Evolutionary conservation across 2,797 vertebrate species (phyloP).

Genomic region (Molossus alvarezi): DNA sequence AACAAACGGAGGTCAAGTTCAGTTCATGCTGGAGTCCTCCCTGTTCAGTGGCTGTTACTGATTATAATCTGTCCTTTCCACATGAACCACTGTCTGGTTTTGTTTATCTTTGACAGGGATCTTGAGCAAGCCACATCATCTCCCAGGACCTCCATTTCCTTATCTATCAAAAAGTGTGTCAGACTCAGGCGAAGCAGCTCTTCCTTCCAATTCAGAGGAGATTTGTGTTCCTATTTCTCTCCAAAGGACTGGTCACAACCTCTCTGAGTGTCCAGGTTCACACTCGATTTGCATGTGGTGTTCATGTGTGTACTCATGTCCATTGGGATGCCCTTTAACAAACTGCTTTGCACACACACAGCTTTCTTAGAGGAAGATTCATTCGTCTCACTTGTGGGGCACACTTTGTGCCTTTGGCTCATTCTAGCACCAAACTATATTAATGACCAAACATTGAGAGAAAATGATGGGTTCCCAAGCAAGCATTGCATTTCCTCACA

Average conservation of each 20-base stretch:
- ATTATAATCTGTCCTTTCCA: not conserved
- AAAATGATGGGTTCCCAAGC: not conserved
- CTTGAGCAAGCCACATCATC: not conserved
- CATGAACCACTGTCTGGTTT: not conserved
- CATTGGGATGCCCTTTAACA: not conserved
- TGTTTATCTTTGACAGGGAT: accelerated
- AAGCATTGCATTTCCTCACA: constrained; percentile 29
- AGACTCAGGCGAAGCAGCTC: not conserved
- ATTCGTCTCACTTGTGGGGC: not conserved
- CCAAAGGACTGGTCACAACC: not conserved
- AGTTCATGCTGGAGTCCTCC: not conserved
- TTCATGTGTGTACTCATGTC: not conserved
- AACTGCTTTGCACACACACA: not conserved
- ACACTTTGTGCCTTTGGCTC: not conserved
- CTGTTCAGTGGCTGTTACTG: too few species aligned
- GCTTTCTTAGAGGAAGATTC: not conserved
- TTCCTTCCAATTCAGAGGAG: not conserved
- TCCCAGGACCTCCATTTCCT: not conserved
- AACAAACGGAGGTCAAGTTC: not conserved
- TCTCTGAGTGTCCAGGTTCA: not conserved
- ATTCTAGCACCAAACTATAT: not conserved
- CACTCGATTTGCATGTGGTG: not conserved
- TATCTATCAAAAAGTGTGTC: not conserved
- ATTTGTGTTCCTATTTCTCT: not conserved
- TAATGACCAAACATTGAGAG: constrained; percentile 24